These are phyloP conservation scores for Agapornis roseicollis DNA, from an alignment of 2,113 vertebrate species.

Conservation along the genomic window DNA sequence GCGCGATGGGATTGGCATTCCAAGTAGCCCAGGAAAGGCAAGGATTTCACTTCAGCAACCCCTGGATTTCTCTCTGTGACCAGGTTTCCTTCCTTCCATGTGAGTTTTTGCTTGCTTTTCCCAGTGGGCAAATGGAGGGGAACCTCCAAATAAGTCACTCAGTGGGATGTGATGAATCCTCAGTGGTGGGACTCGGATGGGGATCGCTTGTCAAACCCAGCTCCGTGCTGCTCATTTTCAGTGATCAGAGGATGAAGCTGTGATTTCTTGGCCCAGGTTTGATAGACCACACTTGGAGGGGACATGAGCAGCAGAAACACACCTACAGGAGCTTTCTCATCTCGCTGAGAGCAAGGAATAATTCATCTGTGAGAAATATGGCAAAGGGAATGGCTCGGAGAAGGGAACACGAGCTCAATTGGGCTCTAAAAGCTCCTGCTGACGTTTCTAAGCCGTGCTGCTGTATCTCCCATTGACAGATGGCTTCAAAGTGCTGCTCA, in stretches of 20 bases:
- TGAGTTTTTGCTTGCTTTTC: neutral
- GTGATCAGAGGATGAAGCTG: neutral
- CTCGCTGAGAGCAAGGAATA: neutral
- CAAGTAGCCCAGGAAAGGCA: neutral
- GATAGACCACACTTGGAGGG: accelerated
- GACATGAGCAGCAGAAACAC: neutral
- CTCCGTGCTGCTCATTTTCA: neutral
- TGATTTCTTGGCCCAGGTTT: neutral
- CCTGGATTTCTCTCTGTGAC: neutral
- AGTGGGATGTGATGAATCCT: neutral
- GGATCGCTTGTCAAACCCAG: neutral
- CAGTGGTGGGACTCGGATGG: neutral
- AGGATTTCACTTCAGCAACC: neutral
- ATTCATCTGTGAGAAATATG: neutral
- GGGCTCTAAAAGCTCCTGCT: constrained; percentile 16
- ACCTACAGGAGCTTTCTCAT: neutral
- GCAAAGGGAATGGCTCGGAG: neutral
- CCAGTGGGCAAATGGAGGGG: neutral
- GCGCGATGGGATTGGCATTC: neutral
- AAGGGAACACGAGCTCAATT: neutral
- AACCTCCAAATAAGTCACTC: neutral
- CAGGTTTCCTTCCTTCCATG: neutral
- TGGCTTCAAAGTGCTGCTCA: neutral
- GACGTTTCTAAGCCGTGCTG: neutral
- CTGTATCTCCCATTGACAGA: neutral